Evolutionary conservation across 2,888 invertebrate species (phyloP).

Genomic region (Theretra japonica): DNA sequence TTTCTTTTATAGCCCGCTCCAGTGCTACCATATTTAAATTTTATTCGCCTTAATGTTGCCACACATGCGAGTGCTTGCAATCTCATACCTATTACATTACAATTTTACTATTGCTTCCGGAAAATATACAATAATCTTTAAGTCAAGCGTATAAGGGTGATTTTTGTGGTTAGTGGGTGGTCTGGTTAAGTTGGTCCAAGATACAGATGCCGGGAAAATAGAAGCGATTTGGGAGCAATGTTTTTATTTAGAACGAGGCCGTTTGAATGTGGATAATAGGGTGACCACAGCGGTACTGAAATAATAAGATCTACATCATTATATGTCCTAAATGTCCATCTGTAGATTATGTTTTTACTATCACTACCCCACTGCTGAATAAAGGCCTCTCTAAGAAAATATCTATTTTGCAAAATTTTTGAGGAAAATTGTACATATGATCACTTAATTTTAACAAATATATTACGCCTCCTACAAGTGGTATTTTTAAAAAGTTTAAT

Average conservation of each 20-base stretch:
- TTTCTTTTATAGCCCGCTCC: conserved; percentile 73
- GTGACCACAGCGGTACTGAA: conserved; percentile 38
- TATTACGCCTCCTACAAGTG: no score
- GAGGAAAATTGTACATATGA: neutral
- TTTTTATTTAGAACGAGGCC: conserved; percentile 81
- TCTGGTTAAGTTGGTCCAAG: conserved; percentile 46
- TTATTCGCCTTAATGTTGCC: conserved; percentile 83
- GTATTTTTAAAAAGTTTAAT: no score
- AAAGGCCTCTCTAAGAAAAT: no score
- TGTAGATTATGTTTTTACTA: no score
- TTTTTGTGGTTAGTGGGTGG: conserved; percentile 32
- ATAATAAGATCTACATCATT: neutral
- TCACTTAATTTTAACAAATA: no score
- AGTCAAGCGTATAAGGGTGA: conserved; percentile 44
- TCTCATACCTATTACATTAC: conserved; percentile 74
- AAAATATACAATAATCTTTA: conserved; percentile 39
- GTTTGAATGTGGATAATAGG: conserved; percentile 62
- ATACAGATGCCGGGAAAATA: conserved; percentile 74
- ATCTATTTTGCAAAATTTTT: neutral
- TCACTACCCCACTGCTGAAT: no score
- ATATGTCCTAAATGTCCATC: no score
- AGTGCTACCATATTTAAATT: conserved; percentile 83
- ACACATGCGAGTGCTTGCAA: conserved; percentile 79
- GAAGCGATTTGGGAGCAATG: conserved; percentile 81
- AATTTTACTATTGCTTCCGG: conserved; percentile 39